Evolutionary conservation across 2,888 invertebrate species (phyloP), one percentile per base, ranked within the genome.

Genomic region (Caenorhabditis imperialis): DNA sequence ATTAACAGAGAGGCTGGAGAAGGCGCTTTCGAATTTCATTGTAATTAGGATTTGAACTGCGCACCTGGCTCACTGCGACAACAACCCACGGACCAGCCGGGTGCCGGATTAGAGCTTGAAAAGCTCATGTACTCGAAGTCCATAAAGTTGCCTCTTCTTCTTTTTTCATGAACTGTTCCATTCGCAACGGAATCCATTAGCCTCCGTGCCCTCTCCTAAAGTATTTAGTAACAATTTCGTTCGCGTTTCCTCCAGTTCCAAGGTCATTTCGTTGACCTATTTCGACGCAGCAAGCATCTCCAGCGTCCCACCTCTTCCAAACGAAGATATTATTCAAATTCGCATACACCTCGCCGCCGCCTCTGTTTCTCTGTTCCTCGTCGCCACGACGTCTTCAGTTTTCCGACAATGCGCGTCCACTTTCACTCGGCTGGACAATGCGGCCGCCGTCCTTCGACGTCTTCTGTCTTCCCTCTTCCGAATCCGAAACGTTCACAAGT

Each of bases 271-370:
- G 44, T n/a, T 67, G 67, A 67, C 67, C 67, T 67, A 67, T 67
- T 67, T 67, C 44, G 44, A 57, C 10, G 44, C 50, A 37, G 47
- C 35, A 58, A 58, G 57, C 45, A 58, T 53, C 55, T 50, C 16
- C 50, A 14, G 37, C 40, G 22, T 30, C 37, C 30, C 30, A 40
- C 51, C 33, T 35, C 61, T 35, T 62, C 53, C 38, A 55, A 55
- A 57, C 48, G 25, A 25, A 70, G 70, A 70, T 70, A 70, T 70
- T 70, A 70, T 70, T 70, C 70, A 70, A 70, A 70, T 70, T 70
- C 70, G 53, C 48, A 37, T 30, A 42, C 51, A 30, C 20, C 45
- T 25, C 42, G 23, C 45, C 33, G 22, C 35, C 38, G 18, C 51
- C 51, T 33, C 45, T 45, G 51, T 42, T 33, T 38, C 62, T 45